Evolutionary conservation across 1,140 invertebrate species (phyloP).

Genomic region (Pogonomyrmex barbatus): DNA sequence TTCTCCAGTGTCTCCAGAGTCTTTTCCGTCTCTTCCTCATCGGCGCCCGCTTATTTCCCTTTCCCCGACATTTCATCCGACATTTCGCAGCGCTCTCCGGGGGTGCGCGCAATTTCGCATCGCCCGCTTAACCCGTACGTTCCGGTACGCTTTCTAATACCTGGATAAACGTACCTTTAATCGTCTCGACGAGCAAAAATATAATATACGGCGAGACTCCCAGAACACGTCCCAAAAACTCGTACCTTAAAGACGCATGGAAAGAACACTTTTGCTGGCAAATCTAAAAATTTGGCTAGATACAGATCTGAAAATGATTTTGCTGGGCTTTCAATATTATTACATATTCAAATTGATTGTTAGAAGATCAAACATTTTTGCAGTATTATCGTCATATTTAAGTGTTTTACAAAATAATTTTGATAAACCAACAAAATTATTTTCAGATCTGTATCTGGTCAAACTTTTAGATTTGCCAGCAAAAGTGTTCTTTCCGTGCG

Average conservation of each 20-base stretch:
- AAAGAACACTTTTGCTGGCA: too few relatives aligned
- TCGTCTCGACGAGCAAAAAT: background rate
- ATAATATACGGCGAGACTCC: background rate
- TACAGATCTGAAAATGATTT: too few relatives aligned
- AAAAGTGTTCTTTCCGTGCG: too few relatives aligned
- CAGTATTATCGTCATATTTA: too few relatives aligned
- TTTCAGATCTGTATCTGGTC: too few relatives aligned
- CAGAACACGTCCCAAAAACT: background rate
- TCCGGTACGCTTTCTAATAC: background rate
- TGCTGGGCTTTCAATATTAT: too few relatives aligned
- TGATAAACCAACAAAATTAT: too few relatives aligned
- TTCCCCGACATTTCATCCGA: background rate
- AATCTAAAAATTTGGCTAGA: too few relatives aligned
- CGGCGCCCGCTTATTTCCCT: slow-evolving; percentile 23
- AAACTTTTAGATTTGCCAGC: too few relatives aligned
- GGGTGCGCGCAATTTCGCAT: slow-evolving; percentile 15
- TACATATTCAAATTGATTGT: too few relatives aligned
- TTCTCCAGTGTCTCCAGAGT: slow-evolving; percentile 42
- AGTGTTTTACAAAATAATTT: too few relatives aligned
- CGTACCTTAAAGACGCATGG: background rate
- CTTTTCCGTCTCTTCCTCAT: slow-evolving; percentile 49
- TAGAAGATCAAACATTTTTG: too few relatives aligned
- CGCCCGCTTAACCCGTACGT: slow-evolving; percentile 1
- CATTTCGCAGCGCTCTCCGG: slow-evolving; percentile 20
- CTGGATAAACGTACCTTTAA: slow-evolving; percentile 9